These are phyloP conservation scores for Daphoenositta chrysoptera DNA, from an alignment of 2,113 vertebrate species.

Conservation along the genomic window DNA sequence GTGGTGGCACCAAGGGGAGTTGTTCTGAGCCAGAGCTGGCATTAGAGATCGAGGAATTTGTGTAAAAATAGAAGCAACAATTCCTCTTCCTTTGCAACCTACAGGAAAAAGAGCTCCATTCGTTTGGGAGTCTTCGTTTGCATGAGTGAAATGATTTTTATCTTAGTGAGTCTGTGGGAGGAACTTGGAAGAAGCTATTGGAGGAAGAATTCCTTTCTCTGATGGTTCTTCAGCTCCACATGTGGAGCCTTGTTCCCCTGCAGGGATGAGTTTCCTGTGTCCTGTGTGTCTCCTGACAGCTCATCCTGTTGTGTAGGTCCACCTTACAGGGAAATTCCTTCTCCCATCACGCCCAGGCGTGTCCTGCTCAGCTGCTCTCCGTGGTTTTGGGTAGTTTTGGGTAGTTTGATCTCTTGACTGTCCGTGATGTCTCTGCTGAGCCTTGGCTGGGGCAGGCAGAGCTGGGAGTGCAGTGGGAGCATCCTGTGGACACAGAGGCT, in stretches of 20 bases:
- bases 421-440: fast-evolving
- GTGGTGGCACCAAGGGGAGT: neutral
- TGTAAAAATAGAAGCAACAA: neutral
- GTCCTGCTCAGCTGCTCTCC: neutral
- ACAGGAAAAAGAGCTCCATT: neutral
- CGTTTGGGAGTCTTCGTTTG: neutral
- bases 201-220: neutral
- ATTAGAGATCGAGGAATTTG: neutral
- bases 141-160: neutral
- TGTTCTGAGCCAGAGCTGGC: neutral
- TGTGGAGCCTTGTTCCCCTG: neutral
- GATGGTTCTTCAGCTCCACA: neutral
- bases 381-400: neutral
- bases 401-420: neutral
- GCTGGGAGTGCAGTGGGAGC: neutral
- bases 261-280: neutral
- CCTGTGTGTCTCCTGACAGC: neutral
- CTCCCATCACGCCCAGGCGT: fast-evolving
- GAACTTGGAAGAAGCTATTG: neutral
- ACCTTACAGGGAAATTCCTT: neutral
- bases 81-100: neutral
- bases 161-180: neutral
- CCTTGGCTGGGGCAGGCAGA: neutral
- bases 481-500: neutral
- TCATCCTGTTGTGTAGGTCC: fast-evolving